Percentiles rank a stretch among this genome's conserved stretches.
These are phyloP conservation scores for Ictalurus punctatus DNA, from an alignment of 2,113 vertebrate genomes.

Conservation along the genomic window DNA sequence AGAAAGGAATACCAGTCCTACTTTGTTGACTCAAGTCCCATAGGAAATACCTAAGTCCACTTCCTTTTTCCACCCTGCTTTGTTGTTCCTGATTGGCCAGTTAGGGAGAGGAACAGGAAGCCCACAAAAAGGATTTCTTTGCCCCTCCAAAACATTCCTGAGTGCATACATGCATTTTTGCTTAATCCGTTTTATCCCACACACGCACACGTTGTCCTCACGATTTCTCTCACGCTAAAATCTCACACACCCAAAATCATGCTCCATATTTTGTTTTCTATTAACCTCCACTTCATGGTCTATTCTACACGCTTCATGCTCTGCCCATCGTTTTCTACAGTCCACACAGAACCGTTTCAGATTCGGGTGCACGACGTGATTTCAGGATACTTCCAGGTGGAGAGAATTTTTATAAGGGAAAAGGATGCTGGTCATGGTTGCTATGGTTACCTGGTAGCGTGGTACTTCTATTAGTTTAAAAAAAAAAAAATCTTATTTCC, in stretches of 20 bases:
- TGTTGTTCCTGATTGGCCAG: neutral
- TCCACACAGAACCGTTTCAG: neutral
- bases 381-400: too few relatives aligned
- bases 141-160: neutral
- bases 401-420: too few relatives aligned
- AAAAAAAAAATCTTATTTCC: neutral
- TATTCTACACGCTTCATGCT: neutral
- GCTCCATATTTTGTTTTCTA: neutral
- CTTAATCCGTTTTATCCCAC: neutral
- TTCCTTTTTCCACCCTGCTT: neutral
- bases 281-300: neutral
- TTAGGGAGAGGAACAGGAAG: constrained; percentile 1
- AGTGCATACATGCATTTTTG: neutral
- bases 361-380: neutral
- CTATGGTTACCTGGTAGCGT: neutral
- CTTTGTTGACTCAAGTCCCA: neutral
- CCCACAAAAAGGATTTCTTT: neutral
- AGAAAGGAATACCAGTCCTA: neutral
- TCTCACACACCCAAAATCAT: neutral
- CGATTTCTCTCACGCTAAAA: neutral
- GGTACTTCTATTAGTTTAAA: too few relatives aligned
- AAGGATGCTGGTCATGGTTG: too few relatives aligned
- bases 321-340: neutral
- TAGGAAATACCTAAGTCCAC: neutral
- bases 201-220: neutral